Evolutionary conservation across 92 coral and sea anemone species (phyloP).

Genomic region (Umimayanthus kanabou): DNA sequence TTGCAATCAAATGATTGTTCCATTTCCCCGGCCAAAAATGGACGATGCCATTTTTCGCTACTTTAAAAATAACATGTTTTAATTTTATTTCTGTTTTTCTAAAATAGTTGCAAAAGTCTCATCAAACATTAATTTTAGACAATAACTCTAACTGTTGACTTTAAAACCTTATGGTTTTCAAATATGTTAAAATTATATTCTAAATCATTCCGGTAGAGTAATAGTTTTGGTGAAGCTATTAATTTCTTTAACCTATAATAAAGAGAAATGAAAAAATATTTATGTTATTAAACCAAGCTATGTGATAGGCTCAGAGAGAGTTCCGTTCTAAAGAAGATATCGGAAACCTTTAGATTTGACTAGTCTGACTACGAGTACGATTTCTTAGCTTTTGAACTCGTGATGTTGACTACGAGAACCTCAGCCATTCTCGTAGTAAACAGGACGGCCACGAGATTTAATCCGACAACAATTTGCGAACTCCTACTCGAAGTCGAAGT

Average conservation of each 20-base stretch:
- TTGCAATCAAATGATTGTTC: neutral
- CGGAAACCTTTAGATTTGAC: no score
- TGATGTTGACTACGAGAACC: no score
- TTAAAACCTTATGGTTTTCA: neutral
- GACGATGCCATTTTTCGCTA: neutral
- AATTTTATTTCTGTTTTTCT: neutral
- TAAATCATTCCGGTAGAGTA: no score
- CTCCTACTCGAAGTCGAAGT: no score
- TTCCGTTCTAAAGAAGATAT: no score
- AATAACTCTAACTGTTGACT: neutral
- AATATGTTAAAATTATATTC: neutral
- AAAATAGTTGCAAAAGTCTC: neutral
- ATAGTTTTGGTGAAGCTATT: neutral
- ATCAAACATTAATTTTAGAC: neutral
- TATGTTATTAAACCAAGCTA: neutral
- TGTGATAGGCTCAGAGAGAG: no score
- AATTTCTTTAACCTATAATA: neutral
- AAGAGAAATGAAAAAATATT: no score
- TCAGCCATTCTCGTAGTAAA: no score
- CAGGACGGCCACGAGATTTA: no score
- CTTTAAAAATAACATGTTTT: neutral
- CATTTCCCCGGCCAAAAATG: neutral
- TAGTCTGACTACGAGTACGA: no score
- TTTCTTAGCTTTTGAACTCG: no score
- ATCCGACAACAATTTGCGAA: no score